These are phyloP conservation scores for Phainopepla nitens DNA, from an alignment of 2,113 vertebrate genomes.

Conservation along the genomic window DNA sequence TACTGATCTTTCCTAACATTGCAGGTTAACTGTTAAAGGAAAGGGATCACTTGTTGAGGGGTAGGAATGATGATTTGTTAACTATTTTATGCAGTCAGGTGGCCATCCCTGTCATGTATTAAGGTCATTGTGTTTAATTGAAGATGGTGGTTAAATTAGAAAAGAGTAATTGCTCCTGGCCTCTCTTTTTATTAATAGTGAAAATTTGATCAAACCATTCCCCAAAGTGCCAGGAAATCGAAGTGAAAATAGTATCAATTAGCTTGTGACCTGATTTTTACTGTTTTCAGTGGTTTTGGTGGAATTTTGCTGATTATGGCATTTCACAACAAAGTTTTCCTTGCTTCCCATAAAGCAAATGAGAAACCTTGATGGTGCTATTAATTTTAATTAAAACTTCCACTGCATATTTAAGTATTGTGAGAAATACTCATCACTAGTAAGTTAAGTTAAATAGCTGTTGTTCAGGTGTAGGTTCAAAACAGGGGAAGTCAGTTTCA, in stretches of 20 bases:
- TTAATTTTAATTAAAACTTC: conserved; percentile 6
- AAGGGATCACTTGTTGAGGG: background rate
- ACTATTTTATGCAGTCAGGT: background rate
- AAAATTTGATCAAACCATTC: background rate
- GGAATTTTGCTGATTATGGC: background rate
- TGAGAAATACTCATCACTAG: background rate
- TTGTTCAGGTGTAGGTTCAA: background rate
- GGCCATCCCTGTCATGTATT: background rate
- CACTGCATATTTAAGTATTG: background rate
- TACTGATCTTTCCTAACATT: background rate
- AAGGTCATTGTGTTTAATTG: background rate
- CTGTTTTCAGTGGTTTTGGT: background rate
- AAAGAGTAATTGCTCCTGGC: background rate
- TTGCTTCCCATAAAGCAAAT: background rate
- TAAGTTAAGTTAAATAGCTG: background rate
- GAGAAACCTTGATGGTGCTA: background rate
- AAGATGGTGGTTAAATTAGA: background rate
- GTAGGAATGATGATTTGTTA: background rate
- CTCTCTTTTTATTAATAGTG: background rate
- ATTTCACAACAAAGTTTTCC: background rate
- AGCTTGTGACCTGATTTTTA: background rate
- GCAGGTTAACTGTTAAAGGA: background rate
- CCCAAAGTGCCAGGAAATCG: background rate
- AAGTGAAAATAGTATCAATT: background rate
- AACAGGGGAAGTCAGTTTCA: background rate